Evolutionary conservation across 2,113 vertebrate species (phyloP), one percentile per base, ranked within the genome.

Genomic region (Cyanistes caeruleus): DNA sequence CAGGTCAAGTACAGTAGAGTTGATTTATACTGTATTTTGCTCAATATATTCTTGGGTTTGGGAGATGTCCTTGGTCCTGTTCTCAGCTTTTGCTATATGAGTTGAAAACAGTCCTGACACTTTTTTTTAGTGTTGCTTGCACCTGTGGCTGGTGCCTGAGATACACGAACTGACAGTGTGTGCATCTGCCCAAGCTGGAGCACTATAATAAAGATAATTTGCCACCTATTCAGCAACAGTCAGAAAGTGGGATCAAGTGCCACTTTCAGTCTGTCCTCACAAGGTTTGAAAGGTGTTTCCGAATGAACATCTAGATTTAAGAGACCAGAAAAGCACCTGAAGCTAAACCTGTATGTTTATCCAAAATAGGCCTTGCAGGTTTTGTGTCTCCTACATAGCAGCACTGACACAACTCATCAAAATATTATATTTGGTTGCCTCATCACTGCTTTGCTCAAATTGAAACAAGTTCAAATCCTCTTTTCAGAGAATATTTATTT

Each of bases 191-290:
- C 67, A 52, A 60, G 30, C 23, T 16, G 31, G n/a, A 65, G 43
- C 51, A 44, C 44, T 31, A 1, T 2, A 4, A 64, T 0, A 7
- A 82, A 19, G 13, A 49, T 10, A 24, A 20, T 2, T 11, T 27
- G 33, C 39, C 39, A 68, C 9, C 63, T 28, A 37, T 30, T 44
- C 87, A 73, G 53, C 24, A 78, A 72, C 27, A 87, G 35, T 39
- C 30, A 81, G 10, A 41, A 43, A 68, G 23, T 19, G 30, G 3
- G 13, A 72, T 21, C 23, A 84, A 15, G 9, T 78, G 60, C 52
- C 44, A 39, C 5, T 46, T 64, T 51, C 13, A 30, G 6, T 51
- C 41, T 60, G 13, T 28, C 41, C 27, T 59, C 2, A 0, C 3
- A 35, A 72, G 21, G 62, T 52, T 22, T 74, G 37, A 28, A 64